Evolutionary conservation across 2,113 vertebrate genomes (phyloP), one percentile per base, ranked within the genome.

Genomic region (Rhabdornis inornatus): DNA sequence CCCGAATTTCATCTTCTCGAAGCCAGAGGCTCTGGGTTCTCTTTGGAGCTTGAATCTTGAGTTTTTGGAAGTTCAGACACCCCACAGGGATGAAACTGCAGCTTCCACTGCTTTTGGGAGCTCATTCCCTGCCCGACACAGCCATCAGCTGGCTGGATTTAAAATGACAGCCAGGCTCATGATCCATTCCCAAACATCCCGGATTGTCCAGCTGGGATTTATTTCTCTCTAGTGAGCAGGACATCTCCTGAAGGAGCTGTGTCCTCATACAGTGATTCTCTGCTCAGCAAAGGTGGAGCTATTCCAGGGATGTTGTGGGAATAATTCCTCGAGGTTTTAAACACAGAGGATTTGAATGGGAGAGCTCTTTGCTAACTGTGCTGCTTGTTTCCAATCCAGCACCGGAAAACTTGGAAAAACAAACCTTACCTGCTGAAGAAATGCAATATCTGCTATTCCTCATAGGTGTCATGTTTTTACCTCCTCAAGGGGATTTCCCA

Each of bases 111-210:
- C 12, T 85, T 88, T 47, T 23, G 35, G 21, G 15, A 94, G 50
- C 50, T 88, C 50, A 93, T 96, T 95, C 39, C 63, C 92, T 80
- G 49, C 50, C 1, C 89, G 22, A 94, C 89, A 94, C 96, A 94
- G 96, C 94, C 93, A 96, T 90, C 95, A 91, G 17, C 91, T 90
- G 94, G 96, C 70, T 89, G 89, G 63, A 92, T 90, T 78, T 79
- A 49, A 95, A 94, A 88, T 11, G 42, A 50, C 86, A 80, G 3
- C 15, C 0, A 19, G 12, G 13, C 6, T 88, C 21, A 2, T 1
- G 27, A 65, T 5, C 47, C 39, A 20, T 5, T 57, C 56, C 44
- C 45, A 23, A n/a, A 16, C 45, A 3, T 8, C 40, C 28, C 31
- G 28, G 40, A 4, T 47, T 42, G 20, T 45, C 37, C 52, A 33